Evolutionary conservation across 2,113 vertebrate species (phyloP).

Genomic region (Falcunculus frontatus): DNA sequence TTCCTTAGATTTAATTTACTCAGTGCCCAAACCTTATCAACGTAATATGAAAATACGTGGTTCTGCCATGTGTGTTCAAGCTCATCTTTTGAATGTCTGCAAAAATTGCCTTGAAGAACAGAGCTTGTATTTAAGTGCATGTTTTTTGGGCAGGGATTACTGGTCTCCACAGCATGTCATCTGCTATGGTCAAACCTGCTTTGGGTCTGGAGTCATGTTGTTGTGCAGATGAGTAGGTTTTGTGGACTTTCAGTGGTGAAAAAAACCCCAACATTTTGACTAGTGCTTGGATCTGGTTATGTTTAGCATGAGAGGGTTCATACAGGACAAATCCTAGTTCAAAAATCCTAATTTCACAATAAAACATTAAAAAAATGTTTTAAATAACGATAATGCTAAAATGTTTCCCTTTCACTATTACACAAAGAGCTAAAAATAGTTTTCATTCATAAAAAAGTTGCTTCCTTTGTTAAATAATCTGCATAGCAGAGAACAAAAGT

Average conservation of each 20-base stretch:
- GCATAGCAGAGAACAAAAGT: constrained; percentile 4
- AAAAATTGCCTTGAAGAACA: background rate
- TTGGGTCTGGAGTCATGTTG: background rate
- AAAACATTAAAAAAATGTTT: background rate
- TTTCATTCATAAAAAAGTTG: constrained; percentile 52
- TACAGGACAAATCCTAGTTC: background rate
- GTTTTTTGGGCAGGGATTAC: background rate
- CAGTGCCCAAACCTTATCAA: background rate
- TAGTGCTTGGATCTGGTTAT: background rate
- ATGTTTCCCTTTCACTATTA: constrained; percentile 18
- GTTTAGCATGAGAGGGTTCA: background rate
- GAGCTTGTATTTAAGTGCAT: background rate
- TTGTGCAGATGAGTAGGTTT: background rate
- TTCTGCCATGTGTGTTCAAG: background rate
- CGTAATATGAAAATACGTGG: background rate
- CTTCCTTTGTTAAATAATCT: constrained; percentile 52
- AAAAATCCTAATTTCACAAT: background rate
- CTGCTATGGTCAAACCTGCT: background rate
- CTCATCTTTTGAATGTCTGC: background rate
- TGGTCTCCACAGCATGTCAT: background rate
- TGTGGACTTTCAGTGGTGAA: background rate
- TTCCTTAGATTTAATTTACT: background rate
- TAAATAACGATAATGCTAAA: background rate
- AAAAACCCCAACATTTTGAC: accelerated
- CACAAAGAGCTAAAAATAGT: constrained; percentile 37